phyloP scores from a whole-genome alignment of 2,888 invertebrate genomes.

The Slavum lentiscoides region DNA sequence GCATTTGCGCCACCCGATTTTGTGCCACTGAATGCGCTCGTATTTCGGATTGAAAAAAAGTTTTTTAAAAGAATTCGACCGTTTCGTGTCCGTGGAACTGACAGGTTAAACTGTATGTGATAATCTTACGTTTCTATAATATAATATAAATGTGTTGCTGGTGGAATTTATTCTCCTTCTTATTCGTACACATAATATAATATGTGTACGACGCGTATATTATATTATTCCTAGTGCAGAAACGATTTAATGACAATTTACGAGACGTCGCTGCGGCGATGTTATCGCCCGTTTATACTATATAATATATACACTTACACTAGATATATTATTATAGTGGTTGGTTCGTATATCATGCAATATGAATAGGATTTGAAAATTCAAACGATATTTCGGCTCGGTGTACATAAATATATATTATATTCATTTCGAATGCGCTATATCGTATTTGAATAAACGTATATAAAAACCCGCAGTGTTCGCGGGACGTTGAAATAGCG shows the following conservation, averaged over 20 bases:
- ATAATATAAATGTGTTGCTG: not conserved
- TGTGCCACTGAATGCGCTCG: too few species aligned
- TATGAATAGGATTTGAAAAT: too few species aligned
- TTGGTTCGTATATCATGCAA: too few species aligned
- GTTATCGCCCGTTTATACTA: not conserved
- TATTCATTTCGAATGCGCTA: not conserved
- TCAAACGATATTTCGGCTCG: too few species aligned
- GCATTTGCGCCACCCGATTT: too few species aligned
- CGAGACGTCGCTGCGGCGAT: not conserved
- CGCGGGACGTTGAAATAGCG: too few species aligned
- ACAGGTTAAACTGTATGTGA: not conserved
- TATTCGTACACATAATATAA: not conserved
- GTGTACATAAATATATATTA: not conserved
- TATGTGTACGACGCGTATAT: too few species aligned
- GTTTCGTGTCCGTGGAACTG: not conserved
- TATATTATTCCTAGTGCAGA: not conserved
- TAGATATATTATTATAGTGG: too few species aligned
- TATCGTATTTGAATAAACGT: too few species aligned
- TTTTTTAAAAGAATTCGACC: too few species aligned
- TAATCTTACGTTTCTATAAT: not conserved
- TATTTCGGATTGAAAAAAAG: not conserved
- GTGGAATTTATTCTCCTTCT: not conserved
- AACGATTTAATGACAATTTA: conserved; percentile 14
- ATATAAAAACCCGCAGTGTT: too few species aligned
- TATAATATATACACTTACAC: not conserved